These are phyloP conservation scores for Scomber scombrus DNA, from an alignment of 2,113 vertebrate species.

Conservation along the genomic window DNA sequence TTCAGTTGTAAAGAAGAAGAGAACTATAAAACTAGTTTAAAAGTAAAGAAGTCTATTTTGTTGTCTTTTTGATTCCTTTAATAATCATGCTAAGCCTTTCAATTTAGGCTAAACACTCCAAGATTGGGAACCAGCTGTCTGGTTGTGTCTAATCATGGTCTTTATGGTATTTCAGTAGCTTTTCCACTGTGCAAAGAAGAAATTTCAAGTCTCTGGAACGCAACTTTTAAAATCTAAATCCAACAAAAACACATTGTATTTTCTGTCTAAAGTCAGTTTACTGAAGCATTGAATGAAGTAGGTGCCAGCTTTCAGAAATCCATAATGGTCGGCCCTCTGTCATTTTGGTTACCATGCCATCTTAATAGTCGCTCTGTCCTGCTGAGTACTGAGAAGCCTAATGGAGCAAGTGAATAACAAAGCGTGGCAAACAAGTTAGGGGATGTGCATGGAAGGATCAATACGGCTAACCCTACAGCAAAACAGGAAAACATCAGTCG, in stretches of 20 bases:
- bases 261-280: no score
- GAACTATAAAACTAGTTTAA: no score
- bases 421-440: constrained; percentile 45
- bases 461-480: constrained; percentile 55
- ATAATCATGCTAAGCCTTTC: no score
- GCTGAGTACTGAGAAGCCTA: constrained; percentile 40
- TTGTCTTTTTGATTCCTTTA: no score
- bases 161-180: no score
- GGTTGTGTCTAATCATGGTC: no score
- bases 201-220: neutral
- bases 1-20: no score
- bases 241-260: no score
- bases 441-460: constrained; percentile 52
- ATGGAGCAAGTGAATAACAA: constrained; percentile 64
- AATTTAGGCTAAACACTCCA: no score
- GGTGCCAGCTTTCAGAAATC: neutral
- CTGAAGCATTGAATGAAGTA: neutral
- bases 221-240: no score
- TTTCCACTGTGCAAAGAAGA: neutral
- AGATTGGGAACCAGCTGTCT: no score
- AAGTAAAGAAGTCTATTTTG: no score
- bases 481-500: constrained; percentile 48
- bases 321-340: neutral
- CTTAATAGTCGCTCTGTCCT: constrained; percentile 32
- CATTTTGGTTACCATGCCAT: constrained; percentile 51